Evolutionary conservation across 1,140 invertebrate genomes (phyloP), one percentile per base, ranked within the genome.

Genomic region (Helicorthomorpha holstii): DNA sequence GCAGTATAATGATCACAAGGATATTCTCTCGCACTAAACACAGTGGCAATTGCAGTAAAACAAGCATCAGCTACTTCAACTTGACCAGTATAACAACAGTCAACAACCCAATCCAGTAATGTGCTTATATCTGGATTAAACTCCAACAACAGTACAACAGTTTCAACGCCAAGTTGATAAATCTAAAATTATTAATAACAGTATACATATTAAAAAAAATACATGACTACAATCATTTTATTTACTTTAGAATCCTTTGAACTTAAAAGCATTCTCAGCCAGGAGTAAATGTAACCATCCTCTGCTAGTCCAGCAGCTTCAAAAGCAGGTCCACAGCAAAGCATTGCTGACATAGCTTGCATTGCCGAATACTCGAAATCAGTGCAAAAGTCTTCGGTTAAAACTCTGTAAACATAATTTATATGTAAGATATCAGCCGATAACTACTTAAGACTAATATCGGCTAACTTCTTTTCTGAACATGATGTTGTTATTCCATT

Each of bases 1-100:
- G 92, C 90, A 25, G 92, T 94, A 67, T 94, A 93, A 71, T 94
- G 89, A 67, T 98, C 94, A 70, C 94, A 98, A 7, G 94, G 93
- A 74, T 97, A 98, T 69, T 98, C 95, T 59, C 85, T 83, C 26
- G 89, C 85, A 63, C 89, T 93, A 66, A 98, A 98, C 56, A 98
- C 88, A 16, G 90, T 86, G 23, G 91, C 89, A 16, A 98, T 73
- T 10, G 93, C 89, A 60, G 89, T 76, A 64, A 98, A 98, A 64
- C 93, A 97, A 1, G 87, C 85, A 66, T 96, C 91, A 4, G 92
- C 90, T 22, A 97, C 88, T 54, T 84, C 76, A 7, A 83, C 78
- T 3, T 78, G 67, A 2, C 89, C 91, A 0, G 90, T 98, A 64
- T 94, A 99, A 68, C 95, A 98, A 48, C 90, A 79, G 70, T 96